These are phyloP conservation scores for Drosophila neoperkinsi DNA, from an alignment of 2,888 invertebrate species.

Conservation along the genomic window DNA sequence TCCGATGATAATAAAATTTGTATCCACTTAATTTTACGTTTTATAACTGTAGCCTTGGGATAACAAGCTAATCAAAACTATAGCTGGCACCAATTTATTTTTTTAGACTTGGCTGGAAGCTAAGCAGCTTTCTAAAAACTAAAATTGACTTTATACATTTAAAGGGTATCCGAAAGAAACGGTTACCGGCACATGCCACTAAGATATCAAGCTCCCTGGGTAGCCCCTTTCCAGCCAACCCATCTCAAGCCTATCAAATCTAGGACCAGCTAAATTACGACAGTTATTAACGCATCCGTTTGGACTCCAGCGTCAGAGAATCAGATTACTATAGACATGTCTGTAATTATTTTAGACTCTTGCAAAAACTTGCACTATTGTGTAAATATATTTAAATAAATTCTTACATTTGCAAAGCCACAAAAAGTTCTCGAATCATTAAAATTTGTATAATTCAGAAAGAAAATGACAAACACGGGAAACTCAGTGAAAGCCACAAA, in stretches of 20 bases:
- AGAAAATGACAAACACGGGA: neutral
- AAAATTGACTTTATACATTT: neutral
- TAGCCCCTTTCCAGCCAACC: neutral
- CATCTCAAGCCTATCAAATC: neutral
- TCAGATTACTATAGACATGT: neutral
- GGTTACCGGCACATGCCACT: neutral
- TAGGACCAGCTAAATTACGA: neutral
- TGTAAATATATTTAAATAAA: neutral
- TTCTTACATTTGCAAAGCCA: neutral
- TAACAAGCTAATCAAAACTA: constrained; percentile 7
- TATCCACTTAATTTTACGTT: constrained; percentile 5
- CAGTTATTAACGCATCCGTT: neutral
- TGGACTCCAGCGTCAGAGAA: no score
- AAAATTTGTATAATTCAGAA: neutral
- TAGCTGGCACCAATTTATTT: neutral
- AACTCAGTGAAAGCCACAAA: neutral
- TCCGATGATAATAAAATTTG: neutral
- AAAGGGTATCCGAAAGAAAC: neutral
- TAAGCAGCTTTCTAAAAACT: neutral
- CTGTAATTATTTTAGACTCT: neutral
- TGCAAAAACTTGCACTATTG: neutral
- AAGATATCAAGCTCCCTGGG: neutral
- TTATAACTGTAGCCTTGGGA: neutral
- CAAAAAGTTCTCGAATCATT: neutral
- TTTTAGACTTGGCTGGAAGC: neutral